Evolutionary conservation across 1,140 invertebrate genomes (phyloP), one percentile per base, ranked within the genome.

Genomic region (Drosophila saltans): DNA sequence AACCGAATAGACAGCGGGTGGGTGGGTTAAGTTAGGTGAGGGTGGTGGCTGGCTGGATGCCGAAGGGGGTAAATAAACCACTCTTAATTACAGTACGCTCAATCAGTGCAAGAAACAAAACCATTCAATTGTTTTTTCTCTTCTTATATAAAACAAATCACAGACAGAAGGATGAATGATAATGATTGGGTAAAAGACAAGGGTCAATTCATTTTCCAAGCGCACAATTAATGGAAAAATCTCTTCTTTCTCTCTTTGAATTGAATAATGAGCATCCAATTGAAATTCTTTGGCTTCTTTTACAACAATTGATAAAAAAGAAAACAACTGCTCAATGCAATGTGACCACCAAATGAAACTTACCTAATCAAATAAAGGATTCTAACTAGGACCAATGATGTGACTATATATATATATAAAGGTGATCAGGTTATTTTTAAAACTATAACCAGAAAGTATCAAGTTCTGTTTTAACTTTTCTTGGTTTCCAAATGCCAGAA

Each of bases 21-120:
- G 59, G 39, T 45, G 26, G 55, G 21, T 30, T 48, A 24, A 6
- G 16, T 21, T 8, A 41, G 33, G 33, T 36, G 6, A 6, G 33
- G 33, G 33, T 30, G 28, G 28, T 30, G 33, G 33, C 4, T 2
- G 6, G 33, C 6, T 36, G 6, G 33, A 1, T 36, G 1, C 3
- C 1, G 33, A 7, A 7, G 33, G 33, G 33, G 6, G 33, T 36
- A 36, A 36, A 36, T 36, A 52, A 10, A 52, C 24, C 45, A 39
- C 55, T 72, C 43, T 71, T 79, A 80, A 78, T 79, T 79, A 79
- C 75, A 68, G 30, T 41, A 72, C 63, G 69, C 73, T 70, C 72
- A 66, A 75, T 71, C 67, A 65, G 45, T 52, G 45, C 45, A 52
- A 52, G 45, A 45, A 69, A 26, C 43, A 69, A 43, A 28, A 55